phyloP scores from a whole-genome alignment of 1,140 invertebrate genomes.

The Drosophila ohnishii region DNA sequence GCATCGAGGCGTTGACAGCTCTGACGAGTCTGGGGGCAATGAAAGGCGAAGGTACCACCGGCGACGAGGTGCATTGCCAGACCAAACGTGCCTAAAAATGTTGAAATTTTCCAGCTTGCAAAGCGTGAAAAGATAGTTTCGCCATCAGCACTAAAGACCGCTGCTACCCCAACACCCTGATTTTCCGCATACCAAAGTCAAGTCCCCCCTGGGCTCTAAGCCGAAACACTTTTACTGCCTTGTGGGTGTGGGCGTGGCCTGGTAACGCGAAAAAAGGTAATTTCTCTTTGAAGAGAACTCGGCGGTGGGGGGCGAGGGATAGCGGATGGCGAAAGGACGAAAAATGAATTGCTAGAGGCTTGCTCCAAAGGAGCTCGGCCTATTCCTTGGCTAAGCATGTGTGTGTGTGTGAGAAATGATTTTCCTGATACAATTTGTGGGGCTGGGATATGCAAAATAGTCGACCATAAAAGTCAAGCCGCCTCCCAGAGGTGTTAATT shows the following conservation, averaged over 20 bases:
- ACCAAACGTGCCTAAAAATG: conserved; percentile 75
- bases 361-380: conserved; percentile 10
- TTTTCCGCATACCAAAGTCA: conserved; percentile 25
- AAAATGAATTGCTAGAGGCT: conserved; percentile 64
- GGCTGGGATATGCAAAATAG: conserved; percentile 71
- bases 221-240: conserved; percentile 30
- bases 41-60: neutral
- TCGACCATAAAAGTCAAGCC: conserved; percentile 56
- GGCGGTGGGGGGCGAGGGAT: conserved; percentile 5
- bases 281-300: conserved; percentile 63
- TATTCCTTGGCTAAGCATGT: conserved; percentile 1
- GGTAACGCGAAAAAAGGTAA: conserved; percentile 66
- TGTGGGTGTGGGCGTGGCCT: conserved; percentile 57
- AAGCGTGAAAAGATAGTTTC: conserved; percentile 72
- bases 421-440: conserved; percentile 68
- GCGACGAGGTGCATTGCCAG: conserved; percentile 3
- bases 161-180: neutral
- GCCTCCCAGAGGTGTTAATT: conserved; percentile 57
- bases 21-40: conserved; percentile 36
- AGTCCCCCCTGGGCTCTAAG: conserved; percentile 9
- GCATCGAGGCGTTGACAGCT: conserved; percentile 52
- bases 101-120: conserved; percentile 66
- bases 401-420: conserved; percentile 51
- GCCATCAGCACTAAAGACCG: conserved; percentile 35
- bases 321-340: conserved; percentile 9